phyloP scores from a whole-genome alignment of 2,888 invertebrate genomes.

The Eulithis testata region DNA sequence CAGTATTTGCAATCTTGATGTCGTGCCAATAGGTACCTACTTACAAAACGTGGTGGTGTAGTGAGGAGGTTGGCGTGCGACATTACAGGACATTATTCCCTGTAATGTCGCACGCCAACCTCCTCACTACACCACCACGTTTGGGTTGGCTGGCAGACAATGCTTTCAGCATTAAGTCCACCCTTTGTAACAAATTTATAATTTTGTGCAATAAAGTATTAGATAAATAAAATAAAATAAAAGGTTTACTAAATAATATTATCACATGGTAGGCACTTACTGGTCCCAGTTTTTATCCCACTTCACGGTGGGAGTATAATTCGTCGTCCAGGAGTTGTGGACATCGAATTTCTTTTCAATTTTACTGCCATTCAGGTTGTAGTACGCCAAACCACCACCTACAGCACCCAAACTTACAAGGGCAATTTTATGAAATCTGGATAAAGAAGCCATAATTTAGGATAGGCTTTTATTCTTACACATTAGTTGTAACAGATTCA shows the following conservation, averaged over 20 bases:
- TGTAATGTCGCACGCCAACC: too few relatives aligned
- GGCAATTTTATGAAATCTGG: conserved; percentile 84
- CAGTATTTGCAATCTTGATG: too few relatives aligned
- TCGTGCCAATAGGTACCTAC: neutral
- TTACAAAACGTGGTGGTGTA: too few relatives aligned
- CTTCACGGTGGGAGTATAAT: conserved; percentile 86
- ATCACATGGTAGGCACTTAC: conserved; percentile 74
- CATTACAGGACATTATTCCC: too few relatives aligned
- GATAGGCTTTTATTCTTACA: conserved; percentile 17
- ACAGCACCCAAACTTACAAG: conserved; percentile 86
- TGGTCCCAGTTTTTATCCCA: conserved; percentile 97
- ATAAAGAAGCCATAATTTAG: conserved; percentile 75
- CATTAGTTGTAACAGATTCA: conserved; percentile 18
- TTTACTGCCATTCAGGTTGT: conserved; percentile 76
- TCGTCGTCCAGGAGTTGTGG: conserved; percentile 88
- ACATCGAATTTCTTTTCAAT: conserved; percentile 77
- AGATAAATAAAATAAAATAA: too few relatives aligned
- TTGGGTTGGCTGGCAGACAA: too few relatives aligned
- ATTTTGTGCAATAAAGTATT: too few relatives aligned
- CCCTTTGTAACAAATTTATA: too few relatives aligned
- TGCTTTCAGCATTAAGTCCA: too few relatives aligned
- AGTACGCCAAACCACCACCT: conserved; percentile 87
- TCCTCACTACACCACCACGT: too few relatives aligned
- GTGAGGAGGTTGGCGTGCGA: too few relatives aligned
- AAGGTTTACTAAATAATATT: neutral